Percentiles rank a stretch among this genome's conserved stretches.
Conservation (phyloP, 1,140 invertebrate genomes). For the Luehdorfia chinensis region DNA sequence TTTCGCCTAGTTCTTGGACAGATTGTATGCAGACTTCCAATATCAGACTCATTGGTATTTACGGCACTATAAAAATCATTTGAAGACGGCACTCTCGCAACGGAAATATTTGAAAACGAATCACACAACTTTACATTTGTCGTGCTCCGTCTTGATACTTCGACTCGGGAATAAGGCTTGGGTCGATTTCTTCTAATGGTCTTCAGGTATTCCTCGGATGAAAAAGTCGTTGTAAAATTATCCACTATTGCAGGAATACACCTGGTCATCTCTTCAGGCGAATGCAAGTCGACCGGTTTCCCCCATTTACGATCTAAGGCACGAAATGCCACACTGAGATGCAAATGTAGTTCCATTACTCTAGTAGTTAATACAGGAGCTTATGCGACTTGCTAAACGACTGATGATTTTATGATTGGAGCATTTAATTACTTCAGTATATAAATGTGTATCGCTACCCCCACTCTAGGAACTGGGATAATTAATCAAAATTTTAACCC, state of each 20-base stretch:
- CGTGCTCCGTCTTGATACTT: slow-evolving; percentile 1
- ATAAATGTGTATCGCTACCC: background rate
- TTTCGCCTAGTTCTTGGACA: background rate
- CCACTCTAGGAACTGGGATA: background rate
- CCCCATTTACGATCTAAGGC: slow-evolving; percentile 51
- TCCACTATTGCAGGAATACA: slow-evolving; percentile 39
- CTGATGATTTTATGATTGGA: slow-evolving; percentile 1
- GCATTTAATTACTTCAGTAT: background rate
- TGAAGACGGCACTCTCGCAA: slow-evolving; percentile 23
- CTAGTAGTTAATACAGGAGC: background rate
- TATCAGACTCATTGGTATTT: background rate
- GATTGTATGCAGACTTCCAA: background rate
- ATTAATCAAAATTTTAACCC: background rate
- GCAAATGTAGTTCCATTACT: slow-evolving; percentile 51
- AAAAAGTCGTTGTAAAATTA: slow-evolving; percentile 36
- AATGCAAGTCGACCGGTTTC: slow-evolving; percentile 39
- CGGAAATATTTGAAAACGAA: slow-evolving; percentile 29
- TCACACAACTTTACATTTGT: slow-evolving; percentile 18
- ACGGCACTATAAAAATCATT: slow-evolving; percentile 14
- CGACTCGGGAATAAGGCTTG: slow-evolving; percentile 19
- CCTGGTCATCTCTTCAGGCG: slow-evolving; percentile 15
- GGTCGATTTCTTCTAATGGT: slow-evolving; percentile 22
- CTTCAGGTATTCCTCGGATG: slow-evolving; percentile 43
- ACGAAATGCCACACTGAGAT: slow-evolving; percentile 42
- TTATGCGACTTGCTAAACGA: background rate